phyloP scores from a whole-genome alignment of 2,113 vertebrate species.

The Ia io region DNA sequence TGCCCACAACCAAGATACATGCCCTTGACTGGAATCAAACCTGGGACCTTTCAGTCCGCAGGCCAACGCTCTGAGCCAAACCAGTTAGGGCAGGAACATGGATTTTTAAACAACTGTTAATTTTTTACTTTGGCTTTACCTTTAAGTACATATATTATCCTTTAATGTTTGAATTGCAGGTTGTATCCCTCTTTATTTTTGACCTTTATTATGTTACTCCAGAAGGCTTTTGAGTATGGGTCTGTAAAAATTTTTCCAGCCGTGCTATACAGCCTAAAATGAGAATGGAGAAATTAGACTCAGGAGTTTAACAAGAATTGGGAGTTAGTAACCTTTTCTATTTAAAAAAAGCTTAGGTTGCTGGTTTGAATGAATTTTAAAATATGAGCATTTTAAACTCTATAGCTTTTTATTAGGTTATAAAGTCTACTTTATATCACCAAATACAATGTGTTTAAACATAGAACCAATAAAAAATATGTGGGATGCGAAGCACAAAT shows the following conservation, averaged over 20 bases:
- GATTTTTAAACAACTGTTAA: constrained; percentile 23
- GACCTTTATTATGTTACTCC: neutral
- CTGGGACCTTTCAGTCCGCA: no score
- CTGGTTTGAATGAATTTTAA: neutral
- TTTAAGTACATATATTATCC: neutral
- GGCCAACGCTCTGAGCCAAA: no score
- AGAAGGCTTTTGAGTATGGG: neutral
- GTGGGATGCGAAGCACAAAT: neutral
- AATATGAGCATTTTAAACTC: neutral
- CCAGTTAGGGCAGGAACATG: neutral
- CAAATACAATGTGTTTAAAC: neutral
- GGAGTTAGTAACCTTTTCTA: neutral
- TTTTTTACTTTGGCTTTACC: constrained; percentile 12
- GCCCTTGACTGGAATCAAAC: no score
- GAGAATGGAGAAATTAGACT: neutral
- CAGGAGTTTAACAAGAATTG: neutral
- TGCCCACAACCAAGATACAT: no score
- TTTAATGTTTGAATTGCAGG: neutral
- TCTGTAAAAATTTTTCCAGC: neutral
- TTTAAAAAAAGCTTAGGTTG: neutral
- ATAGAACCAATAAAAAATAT: neutral
- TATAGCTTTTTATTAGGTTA: neutral
- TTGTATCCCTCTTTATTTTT: neutral
- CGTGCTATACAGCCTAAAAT: neutral
- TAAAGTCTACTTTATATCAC: neutral